Percentiles rank a stretch among this genome's conserved stretches.
phyloP scores from a whole-genome alignment of 1,140 invertebrate genomes.

The Chironomus striatipennis region DNA sequence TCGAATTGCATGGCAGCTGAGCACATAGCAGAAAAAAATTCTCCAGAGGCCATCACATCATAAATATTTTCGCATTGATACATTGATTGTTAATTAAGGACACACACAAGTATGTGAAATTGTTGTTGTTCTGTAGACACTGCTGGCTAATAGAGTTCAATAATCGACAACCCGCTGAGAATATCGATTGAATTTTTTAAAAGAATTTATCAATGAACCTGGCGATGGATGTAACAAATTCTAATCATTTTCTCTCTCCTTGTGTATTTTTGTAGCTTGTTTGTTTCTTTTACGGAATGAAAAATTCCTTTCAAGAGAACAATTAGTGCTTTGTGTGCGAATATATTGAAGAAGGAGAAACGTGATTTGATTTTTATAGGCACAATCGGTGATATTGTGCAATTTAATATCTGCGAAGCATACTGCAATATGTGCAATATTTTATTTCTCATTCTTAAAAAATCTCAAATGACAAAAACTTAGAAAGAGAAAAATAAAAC shows the following conservation, averaged over 20 bases:
- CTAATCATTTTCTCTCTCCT: constrained; percentile 7
- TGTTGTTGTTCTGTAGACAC: not conserved
- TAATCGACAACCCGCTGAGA: not conserved
- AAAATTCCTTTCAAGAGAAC: not conserved
- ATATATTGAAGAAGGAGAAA: not conserved
- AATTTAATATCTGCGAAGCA: too few species aligned
- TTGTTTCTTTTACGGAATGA: not conserved
- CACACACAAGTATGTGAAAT: not conserved
- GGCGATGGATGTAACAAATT: not conserved
- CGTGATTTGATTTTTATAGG: too few species aligned
- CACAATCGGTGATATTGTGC: too few species aligned
- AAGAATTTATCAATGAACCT: not conserved
- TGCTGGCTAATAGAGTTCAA: not conserved
- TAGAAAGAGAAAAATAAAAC: too few species aligned
- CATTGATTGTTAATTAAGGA: not conserved
- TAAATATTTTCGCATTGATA: constrained; percentile 1
- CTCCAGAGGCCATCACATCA: not conserved
- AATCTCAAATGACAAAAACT: too few species aligned
- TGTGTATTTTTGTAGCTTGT: not conserved
- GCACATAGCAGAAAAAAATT: not conserved
- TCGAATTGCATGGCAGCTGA: not conserved
- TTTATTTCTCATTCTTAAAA: too few species aligned
- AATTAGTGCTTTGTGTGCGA: not conserved
- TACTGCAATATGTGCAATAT: too few species aligned
- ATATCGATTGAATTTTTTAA: not conserved